Conservation (phyloP, 2,113 vertebrate genomes). For the Gadus macrocephalus region DNA sequence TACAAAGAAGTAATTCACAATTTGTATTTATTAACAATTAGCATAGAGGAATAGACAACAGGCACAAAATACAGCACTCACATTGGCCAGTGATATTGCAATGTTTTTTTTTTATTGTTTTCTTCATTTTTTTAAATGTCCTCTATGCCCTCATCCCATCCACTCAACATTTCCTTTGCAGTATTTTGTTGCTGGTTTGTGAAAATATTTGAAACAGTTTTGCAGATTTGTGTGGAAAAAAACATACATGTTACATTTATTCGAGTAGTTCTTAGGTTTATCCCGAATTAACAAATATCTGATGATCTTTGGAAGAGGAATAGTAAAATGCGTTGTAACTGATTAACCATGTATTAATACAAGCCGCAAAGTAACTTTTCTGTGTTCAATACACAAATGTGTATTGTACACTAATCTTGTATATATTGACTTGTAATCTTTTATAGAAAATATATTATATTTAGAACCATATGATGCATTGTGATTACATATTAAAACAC, state of each 20-base stretch:
- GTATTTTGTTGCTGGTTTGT: conserved; percentile 43
- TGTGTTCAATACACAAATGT: conserved; percentile 30
- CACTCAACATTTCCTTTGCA: conserved; percentile 21
- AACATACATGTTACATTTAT: conserved; percentile 36
- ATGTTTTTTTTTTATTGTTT: conserved; percentile 21
- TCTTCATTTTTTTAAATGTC: conserved; percentile 25
- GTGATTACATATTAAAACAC: conserved; percentile 56
- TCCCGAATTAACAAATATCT: conserved; percentile 31
- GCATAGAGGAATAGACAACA: conserved; percentile 62
- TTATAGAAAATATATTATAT: conserved; percentile 53
- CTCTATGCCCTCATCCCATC: conserved; percentile 5
- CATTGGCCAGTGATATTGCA: conserved; percentile 51
- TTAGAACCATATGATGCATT: conserved; percentile 40
- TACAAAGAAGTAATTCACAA: conserved; percentile 18
- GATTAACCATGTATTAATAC: conserved; percentile 23
- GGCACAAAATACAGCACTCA: conserved; percentile 66
- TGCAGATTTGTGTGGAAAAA: conserved; percentile 44
- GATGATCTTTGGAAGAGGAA: conserved; percentile 49
- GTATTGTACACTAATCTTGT: conserved; percentile 39
- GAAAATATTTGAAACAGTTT: conserved; percentile 37
- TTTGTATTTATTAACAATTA: conserved; percentile 52
- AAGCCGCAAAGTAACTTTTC: conserved; percentile 11
- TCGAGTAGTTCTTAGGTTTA: conserved; percentile 5
- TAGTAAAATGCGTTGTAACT: conserved; percentile 10
- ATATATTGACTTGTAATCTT: background rate